Evolutionary conservation across 2,888 invertebrate genomes (phyloP).

Genomic region (Chrysolina haemoptera): DNA sequence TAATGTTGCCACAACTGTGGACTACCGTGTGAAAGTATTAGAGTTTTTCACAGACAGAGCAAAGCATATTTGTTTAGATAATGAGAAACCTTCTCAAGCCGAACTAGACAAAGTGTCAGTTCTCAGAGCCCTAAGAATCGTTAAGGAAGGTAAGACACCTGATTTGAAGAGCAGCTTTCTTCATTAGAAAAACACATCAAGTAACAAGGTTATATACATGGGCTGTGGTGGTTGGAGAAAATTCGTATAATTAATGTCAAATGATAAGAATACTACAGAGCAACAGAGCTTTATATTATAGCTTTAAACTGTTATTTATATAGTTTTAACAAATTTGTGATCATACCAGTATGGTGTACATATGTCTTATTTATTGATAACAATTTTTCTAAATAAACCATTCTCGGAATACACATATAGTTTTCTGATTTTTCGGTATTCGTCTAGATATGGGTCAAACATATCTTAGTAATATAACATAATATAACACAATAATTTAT

Average conservation of each 20-base stretch:
- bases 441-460: no score
- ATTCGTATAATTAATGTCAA: background rate
- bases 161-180: conserved; percentile 34
- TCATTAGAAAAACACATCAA: background rate
- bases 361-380: conserved; percentile 20
- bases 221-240: background rate
- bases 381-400: conserved; percentile 11
- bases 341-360: conserved; percentile 10
- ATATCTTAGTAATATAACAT: no score
- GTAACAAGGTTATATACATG: background rate
- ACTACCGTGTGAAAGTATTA: conserved; percentile 92
- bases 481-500: no score
- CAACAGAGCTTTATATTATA: conserved; percentile 10
- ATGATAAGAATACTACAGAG: background rate
- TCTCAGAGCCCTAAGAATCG: conserved; percentile 87
- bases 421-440: background rate
- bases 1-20: conserved; percentile 87
- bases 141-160: conserved; percentile 70
- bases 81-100: conserved; percentile 87
- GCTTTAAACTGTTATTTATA: conserved; percentile 8
- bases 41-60: conserved; percentile 90
- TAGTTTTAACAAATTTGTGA: conserved; percentile 15
- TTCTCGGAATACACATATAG: background rate
- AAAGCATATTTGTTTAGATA: conserved; percentile 88
- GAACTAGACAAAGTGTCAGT: conserved; percentile 95